phyloP scores from a whole-genome alignment of 1,140 invertebrate species.

The Sminthurides bifidus region DNA sequence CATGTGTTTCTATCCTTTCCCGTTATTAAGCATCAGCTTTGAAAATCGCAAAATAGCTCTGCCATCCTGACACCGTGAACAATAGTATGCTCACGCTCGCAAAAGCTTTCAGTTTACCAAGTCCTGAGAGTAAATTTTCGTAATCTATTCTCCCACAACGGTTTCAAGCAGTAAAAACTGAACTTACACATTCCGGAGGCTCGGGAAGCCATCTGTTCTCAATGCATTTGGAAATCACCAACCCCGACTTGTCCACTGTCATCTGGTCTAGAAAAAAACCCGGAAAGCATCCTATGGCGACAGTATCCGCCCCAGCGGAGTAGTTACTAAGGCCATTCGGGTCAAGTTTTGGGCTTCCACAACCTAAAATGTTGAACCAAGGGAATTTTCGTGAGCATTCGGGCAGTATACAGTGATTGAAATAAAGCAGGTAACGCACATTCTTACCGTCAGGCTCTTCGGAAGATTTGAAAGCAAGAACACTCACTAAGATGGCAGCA shows the following conservation, averaged over 20 bases:
- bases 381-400: neutral
- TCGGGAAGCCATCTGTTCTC: conserved; percentile 15
- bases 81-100: too few species aligned
- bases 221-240: conserved; percentile 16
- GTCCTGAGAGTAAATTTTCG: too few species aligned
- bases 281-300: conserved; percentile 23
- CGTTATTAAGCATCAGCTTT: too few species aligned
- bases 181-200: conserved; percentile 28
- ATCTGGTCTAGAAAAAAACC: conserved; percentile 18
- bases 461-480: conserved; percentile 6
- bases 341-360: conserved; percentile 16
- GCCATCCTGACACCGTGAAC: too few species aligned
- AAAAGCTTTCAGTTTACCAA: too few species aligned
- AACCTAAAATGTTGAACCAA: conserved; percentile 5
- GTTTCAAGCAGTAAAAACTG: too few species aligned
- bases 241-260: neutral
- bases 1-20: too few species aligned
- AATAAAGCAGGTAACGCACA: neutral
- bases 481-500: conserved; percentile 12
- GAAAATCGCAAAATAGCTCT: too few species aligned
- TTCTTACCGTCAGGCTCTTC: neutral
- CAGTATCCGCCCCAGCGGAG: neutral
- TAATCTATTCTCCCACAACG: too few species aligned
- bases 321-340: conserved; percentile 22
- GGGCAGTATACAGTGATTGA: neutral